These are phyloP conservation scores for Biston betularia DNA, from an alignment of 2,888 invertebrate genomes.

Conservation along the genomic window DNA sequence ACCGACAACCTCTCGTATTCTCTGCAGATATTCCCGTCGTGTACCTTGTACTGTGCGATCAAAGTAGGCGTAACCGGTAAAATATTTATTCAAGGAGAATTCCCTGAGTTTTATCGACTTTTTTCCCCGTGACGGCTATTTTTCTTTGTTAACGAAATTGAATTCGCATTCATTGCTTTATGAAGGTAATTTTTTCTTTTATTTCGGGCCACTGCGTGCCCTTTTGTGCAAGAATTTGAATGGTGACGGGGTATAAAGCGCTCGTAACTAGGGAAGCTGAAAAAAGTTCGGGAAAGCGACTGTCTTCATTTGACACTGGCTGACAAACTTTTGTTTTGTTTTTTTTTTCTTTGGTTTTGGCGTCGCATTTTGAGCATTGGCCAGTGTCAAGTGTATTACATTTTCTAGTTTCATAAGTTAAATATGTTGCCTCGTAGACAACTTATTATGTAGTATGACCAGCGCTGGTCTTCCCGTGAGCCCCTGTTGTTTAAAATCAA, in stretches of 20 bases:
- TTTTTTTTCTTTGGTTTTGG: not conserved
- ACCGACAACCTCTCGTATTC: too few relatives aligned
- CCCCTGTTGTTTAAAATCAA: too few relatives aligned
- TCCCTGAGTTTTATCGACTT: constrained; percentile 42
- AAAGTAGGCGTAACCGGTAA: constrained; percentile 29
- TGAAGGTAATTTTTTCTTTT: constrained; percentile 63
- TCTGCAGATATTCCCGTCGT: not conserved
- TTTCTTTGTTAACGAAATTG: constrained; percentile 77
- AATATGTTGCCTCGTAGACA: too few relatives aligned
- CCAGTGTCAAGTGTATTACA: too few relatives aligned
- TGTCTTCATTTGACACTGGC: constrained; percentile 28
- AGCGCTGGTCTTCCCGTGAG: too few relatives aligned
- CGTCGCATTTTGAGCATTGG: too few relatives aligned
- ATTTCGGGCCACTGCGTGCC: constrained; percentile 51
- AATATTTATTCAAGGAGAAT: constrained; percentile 43
- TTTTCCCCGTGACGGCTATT: constrained; percentile 56
- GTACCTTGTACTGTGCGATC: constrained; percentile 22
- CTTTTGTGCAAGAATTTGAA: constrained; percentile 43
- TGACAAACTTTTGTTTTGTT: constrained; percentile 28
- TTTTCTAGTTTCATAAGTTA: too few relatives aligned
- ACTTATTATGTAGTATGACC: too few relatives aligned
- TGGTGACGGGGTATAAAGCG: constrained; percentile 37
- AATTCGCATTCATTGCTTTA: constrained; percentile 73
- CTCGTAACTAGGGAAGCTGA: constrained; percentile 32
- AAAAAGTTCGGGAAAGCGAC: constrained; percentile 35